These are phyloP conservation scores for Pseudococcus viburni DNA, from an alignment of 2,888 invertebrate species.

Conservation along the genomic window DNA sequence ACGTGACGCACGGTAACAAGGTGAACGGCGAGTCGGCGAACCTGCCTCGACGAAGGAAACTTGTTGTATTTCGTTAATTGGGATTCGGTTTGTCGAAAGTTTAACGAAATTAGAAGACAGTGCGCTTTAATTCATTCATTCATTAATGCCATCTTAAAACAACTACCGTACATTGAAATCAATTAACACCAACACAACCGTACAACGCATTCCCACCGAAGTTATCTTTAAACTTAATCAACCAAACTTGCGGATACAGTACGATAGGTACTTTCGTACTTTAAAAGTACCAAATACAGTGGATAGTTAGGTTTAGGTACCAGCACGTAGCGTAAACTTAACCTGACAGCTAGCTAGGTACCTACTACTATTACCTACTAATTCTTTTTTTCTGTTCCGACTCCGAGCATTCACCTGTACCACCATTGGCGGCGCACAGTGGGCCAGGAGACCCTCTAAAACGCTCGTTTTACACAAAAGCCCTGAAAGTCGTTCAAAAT, in stretches of 20 bases:
- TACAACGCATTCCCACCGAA: slow-evolving; percentile 29
- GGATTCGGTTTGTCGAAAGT: slow-evolving; percentile 39
- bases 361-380: no score
- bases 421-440: no score
- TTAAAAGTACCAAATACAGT: slow-evolving; percentile 7
- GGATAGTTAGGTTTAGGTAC: no score
- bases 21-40: no score
- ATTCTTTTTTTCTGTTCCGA: no score
- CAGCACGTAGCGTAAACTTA: no score
- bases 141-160: slow-evolving; percentile 39
- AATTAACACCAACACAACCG: slow-evolving; percentile 28
- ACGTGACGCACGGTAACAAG: not conserved
- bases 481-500: no score
- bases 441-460: no score
- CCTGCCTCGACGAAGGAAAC: not conserved
- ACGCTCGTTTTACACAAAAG: no score
- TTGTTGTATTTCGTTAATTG: slow-evolving; percentile 41
- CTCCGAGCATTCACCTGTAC: no score
- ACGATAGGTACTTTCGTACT: not conserved
- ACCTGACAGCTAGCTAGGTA: no score
- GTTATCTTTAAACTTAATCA: slow-evolving; percentile 50
- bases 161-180: slow-evolving; percentile 34
- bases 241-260: not conserved
- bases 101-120: slow-evolving; percentile 48
- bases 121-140: slow-evolving; percentile 35